Percentiles rank a stretch among this genome's conserved stretches.
Conservation (phyloP, 2,888 invertebrate species). For the Spialia ferax region DNA sequence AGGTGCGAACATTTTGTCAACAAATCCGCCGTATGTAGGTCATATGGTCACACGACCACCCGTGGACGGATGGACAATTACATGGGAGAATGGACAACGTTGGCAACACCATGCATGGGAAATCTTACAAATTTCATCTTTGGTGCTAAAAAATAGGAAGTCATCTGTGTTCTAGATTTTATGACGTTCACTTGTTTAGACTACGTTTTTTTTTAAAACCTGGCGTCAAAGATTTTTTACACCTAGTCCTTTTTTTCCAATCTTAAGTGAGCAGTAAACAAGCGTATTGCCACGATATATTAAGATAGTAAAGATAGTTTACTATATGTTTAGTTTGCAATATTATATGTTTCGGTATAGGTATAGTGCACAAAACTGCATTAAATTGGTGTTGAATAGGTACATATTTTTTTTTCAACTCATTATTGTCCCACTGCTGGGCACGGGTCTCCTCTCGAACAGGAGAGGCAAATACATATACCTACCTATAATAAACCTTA, state of each 20-base stretch:
- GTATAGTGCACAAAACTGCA: no score
- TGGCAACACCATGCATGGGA: constrained; percentile 12
- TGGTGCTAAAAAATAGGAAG: constrained; percentile 8
- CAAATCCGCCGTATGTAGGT: constrained; percentile 48
- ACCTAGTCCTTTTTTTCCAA: background rate
- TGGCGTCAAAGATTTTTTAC: background rate
- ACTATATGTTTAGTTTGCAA: no score
- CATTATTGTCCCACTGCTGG: no score
- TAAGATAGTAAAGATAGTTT: no score
- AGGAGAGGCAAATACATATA: no score
- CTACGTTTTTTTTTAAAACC: background rate
- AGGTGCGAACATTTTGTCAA: constrained; percentile 48
- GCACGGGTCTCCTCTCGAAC: no score
- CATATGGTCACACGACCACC: constrained; percentile 66
- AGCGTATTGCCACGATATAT: background rate
- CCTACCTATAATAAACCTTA: no score
- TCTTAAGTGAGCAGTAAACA: background rate
- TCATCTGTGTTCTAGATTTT: constrained; percentile 7
- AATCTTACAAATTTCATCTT: constrained; percentile 23
- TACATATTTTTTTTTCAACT: no score
- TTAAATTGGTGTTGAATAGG: no score
- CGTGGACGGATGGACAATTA: constrained; percentile 53
- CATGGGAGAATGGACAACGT: constrained; percentile 60
- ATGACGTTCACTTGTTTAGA: background rate
- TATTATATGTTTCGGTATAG: no score